Percentiles rank a stretch among this genome's conserved stretches.
These are phyloP conservation scores for Cavia aperea DNA, from an alignment of 2,113 vertebrate genomes.

Conservation along the genomic window DNA sequence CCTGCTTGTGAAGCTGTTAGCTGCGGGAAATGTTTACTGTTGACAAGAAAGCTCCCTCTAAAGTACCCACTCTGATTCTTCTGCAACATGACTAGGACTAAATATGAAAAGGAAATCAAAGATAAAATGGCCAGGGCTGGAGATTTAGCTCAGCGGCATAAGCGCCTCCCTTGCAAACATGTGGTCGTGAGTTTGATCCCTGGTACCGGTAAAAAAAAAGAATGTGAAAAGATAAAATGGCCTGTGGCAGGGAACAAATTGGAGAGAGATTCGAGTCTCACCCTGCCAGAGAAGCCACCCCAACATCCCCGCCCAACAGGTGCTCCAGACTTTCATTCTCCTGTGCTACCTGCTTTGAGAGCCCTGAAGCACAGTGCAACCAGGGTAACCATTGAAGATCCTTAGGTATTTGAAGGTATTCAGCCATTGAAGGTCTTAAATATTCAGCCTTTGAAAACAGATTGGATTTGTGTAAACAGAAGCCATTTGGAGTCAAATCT, in stretches of 20 bases:
- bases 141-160: too few relatives aligned
- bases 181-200: too few relatives aligned
- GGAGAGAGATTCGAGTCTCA: neutral
- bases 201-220: too few relatives aligned
- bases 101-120: neutral
- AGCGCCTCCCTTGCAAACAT: too few relatives aligned
- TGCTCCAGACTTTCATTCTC: neutral
- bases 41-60: neutral
- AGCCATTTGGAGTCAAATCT: neutral
- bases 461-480: slow-evolving; percentile 15
- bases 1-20: neutral
- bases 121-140: neutral
- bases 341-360: neutral
- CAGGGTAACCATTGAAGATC: neutral
- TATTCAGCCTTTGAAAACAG: neutral
- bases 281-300: accelerated
- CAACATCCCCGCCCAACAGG: too few relatives aligned
- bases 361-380: neutral
- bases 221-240: neutral
- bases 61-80: accelerated
- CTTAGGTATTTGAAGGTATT: neutral
- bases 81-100: too few relatives aligned
- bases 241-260: neutral
- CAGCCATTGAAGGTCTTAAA: too few relatives aligned
- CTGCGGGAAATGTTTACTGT: neutral